Conservation (phyloP, 2,113 vertebrate genomes). For the Psettodes erumei region DNA sequence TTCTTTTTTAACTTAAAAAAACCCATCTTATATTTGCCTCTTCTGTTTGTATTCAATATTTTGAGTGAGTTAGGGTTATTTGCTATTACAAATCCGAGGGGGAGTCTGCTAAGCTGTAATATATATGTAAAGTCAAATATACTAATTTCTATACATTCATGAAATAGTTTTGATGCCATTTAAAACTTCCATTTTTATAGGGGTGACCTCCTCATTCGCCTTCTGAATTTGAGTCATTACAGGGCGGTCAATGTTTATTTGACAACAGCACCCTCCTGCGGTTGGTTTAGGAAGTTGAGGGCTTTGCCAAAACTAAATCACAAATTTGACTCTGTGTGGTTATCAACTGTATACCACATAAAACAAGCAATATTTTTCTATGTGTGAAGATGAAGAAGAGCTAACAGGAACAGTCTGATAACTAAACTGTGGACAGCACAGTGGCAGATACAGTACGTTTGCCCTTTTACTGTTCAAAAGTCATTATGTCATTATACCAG, state of each 20-base stretch:
- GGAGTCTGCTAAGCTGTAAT: background rate
- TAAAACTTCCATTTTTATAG: background rate
- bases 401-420: background rate
- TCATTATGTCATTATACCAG: too few species aligned
- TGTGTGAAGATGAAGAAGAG: background rate
- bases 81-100: background rate
- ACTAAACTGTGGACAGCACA: too few species aligned
- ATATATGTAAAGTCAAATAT: background rate
- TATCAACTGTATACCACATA: background rate
- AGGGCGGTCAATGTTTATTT: background rate
- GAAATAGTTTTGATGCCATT: background rate
- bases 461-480: background rate
- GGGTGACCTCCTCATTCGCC: background rate
- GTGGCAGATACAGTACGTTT: background rate
- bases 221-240: background rate
- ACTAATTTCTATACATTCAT: background rate
- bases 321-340: background rate
- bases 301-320: background rate
- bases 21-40: background rate
- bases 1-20: background rate
- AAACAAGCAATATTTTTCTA: background rate
- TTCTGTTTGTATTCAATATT: background rate
- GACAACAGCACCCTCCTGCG: conserved; percentile 64
- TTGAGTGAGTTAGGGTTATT: background rate
- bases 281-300: background rate